Percentiles rank a stretch among this genome's conserved stretches.
phyloP scores from a whole-genome alignment of 2,113 vertebrate genomes.

The Leptocoma aspasia region DNA sequence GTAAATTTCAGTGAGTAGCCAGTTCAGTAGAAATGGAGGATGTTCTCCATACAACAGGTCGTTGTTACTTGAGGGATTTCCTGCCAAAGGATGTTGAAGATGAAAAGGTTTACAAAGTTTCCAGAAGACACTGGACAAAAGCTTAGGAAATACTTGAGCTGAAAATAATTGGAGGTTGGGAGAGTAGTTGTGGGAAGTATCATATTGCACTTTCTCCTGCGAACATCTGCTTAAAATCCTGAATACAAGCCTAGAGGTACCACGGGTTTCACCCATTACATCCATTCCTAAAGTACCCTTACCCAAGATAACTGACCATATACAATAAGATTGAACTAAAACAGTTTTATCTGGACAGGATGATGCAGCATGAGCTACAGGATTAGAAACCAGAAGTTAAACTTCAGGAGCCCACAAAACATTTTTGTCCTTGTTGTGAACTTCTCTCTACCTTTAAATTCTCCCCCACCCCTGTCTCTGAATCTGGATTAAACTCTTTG shows the following conservation, averaged over 20 bases:
- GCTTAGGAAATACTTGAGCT: neutral
- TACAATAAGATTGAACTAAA: neutral
- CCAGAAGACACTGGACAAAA: neutral
- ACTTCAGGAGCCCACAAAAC: neutral
- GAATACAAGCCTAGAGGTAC: neutral
- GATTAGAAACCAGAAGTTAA: neutral
- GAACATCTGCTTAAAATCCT: neutral
- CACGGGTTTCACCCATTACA: neutral
- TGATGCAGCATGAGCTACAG: neutral
- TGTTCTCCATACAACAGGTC: neutral
- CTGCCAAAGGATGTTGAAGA: neutral
- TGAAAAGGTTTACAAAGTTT: neutral
- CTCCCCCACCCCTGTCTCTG: rapidly evolving
- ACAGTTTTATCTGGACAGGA: neutral
- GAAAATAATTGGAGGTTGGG: neutral
- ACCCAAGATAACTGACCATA: neutral
- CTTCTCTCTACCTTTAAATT: neutral
- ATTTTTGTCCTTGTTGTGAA: neutral
- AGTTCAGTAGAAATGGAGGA: neutral
- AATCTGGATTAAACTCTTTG: neutral
- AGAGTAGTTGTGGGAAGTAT: neutral
- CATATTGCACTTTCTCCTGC: neutral
- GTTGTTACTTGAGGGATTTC: neutral
- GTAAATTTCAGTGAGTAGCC: neutral
- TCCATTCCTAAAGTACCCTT: neutral